Evolutionary conservation across 2,797 vertebrate species (phyloP).

Genomic region (Avahi laniger): DNA sequence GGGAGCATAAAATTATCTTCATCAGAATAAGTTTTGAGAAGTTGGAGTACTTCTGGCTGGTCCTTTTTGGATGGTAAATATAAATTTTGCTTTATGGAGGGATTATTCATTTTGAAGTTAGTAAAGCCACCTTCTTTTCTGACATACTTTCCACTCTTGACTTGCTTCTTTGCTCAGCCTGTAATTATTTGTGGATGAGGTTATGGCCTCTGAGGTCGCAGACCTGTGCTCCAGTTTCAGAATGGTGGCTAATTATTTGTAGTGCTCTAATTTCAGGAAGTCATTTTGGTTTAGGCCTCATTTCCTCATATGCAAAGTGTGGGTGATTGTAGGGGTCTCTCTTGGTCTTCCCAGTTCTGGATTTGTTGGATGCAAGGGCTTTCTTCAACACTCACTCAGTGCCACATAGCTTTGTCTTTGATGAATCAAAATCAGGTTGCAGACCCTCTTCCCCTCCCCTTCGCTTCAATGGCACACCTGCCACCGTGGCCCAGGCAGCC

Average conservation of each 20-base stretch:
- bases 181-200: not conserved
- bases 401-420: not conserved
- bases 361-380: not conserved
- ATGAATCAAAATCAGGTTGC: not conserved
- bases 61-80: not conserved
- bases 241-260: not conserved
- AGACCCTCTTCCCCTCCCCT: not conserved
- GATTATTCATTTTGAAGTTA: not conserved
- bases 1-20: not conserved
- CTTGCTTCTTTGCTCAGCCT: not conserved
- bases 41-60: no score
- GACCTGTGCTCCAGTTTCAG: not conserved
- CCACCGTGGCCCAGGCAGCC: not conserved
- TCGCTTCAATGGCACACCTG: fast-evolving
- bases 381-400: not conserved
- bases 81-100: not conserved
- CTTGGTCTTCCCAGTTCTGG: not conserved
- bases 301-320: not conserved
- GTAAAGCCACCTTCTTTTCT: not conserved
- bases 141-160: fast-evolving
- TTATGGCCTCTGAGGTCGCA: fast-evolving
- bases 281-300: no score
- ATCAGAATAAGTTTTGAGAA: no score
- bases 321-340: no score
- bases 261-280: fast-evolving